Conservation (phyloP, 2,797 vertebrate genomes). For the Botia kubotai region DNA sequence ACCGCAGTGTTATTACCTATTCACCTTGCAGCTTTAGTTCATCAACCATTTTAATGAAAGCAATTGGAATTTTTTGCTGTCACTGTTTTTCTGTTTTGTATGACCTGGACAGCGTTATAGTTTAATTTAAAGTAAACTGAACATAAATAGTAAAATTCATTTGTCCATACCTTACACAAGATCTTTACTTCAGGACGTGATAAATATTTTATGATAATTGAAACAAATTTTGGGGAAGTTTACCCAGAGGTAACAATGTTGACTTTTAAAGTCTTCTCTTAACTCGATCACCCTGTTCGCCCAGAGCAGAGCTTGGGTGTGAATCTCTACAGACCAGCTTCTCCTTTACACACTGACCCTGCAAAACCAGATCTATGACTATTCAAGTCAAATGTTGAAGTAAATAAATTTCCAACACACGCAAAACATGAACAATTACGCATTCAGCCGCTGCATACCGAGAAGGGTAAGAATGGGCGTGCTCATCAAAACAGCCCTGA, state of each 20-base stretch:
- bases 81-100: background rate
- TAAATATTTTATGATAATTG: background rate
- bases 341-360: conserved; percentile 45
- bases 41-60: background rate
- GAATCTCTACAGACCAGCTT: conserved; percentile 39
- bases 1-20: background rate
- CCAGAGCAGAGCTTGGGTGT: conserved; percentile 35
- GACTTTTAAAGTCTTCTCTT: conserved; percentile 62
- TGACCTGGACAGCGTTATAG: background rate
- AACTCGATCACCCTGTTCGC: conserved; percentile 68
- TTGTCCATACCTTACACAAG: background rate
- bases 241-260: conserved; percentile 40
- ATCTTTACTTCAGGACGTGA: background rate
- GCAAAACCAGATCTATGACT: conserved; percentile 70
- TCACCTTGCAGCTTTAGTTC: background rate
- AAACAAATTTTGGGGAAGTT: background rate
- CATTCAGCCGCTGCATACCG: background rate
- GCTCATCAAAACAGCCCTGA: background rate
- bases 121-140: background rate
- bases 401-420: background rate
- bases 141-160: background rate
- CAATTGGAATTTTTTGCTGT: background rate
- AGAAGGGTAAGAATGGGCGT: conserved; percentile 5
- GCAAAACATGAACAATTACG: conserved; percentile 10
- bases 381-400: conserved; percentile 11